These are phyloP conservation scores for Crypturellus tataupa DNA, from an alignment of 2,797 vertebrate species.

Conservation along the genomic window DNA sequence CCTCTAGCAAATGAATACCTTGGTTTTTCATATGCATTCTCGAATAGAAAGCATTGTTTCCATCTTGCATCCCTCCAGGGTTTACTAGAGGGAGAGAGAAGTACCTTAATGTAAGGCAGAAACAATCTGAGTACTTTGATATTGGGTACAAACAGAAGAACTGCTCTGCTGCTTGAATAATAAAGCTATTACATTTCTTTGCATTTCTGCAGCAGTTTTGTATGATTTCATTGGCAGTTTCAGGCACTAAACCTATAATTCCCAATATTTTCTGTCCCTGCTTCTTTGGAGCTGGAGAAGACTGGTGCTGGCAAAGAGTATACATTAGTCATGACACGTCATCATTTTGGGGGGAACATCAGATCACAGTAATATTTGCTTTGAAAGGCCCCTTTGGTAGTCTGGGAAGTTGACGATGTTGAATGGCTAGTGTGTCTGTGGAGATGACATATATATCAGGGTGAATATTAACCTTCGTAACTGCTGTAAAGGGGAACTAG, in stretches of 20 bases:
- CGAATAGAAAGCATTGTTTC: neutral
- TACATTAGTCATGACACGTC: rapidly evolving
- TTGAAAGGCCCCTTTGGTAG: neutral
- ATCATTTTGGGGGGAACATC: neutral
- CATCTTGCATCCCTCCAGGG: neutral
- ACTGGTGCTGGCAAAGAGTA: neutral
- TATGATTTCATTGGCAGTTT: neutral
- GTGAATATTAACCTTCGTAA: neutral
- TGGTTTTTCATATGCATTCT: neutral
- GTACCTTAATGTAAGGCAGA: neutral
- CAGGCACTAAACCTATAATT: neutral
- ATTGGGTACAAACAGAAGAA: neutral
- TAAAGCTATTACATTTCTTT: neutral
- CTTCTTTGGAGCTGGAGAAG: neutral
- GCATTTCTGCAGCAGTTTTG: neutral
- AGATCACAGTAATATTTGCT: neutral
- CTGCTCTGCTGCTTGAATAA: neutral
- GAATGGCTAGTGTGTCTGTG: neutral
- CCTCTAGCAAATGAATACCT: neutral
- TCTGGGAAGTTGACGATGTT: neutral
- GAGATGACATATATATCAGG: neutral
- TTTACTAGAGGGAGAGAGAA: neutral
- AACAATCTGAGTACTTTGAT: neutral
- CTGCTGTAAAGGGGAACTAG: neutral
- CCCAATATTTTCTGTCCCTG: neutral